These are phyloP conservation scores for Parnassius smintheus DNA, from an alignment of 2,888 invertebrate genomes.

Conservation along the genomic window DNA sequence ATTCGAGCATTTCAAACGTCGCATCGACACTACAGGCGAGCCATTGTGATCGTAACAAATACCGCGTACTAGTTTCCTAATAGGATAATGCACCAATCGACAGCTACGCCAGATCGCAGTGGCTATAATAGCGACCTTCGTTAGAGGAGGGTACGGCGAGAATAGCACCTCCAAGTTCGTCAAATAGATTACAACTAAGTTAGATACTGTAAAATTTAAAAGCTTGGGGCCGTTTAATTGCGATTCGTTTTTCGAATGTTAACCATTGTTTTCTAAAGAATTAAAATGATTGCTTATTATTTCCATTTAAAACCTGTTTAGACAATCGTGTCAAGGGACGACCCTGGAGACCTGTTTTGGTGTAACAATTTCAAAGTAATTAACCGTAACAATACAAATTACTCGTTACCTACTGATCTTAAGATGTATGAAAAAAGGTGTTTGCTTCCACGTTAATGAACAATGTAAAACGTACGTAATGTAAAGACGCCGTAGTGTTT, in stretches of 20 bases:
- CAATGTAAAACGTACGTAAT: too few relatives aligned
- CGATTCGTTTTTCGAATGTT: too few relatives aligned
- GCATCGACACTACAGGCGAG: background rate
- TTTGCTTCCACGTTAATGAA: too few relatives aligned
- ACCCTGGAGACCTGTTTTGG: slow-evolving; percentile 28
- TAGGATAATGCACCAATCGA: slow-evolving; percentile 19
- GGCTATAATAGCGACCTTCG: slow-evolving; percentile 12
- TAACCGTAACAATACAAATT: slow-evolving; percentile 15
- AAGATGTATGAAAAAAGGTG: too few relatives aligned
- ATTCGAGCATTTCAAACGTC: slow-evolving; percentile 1
- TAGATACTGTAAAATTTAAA: too few relatives aligned
- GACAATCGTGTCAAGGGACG: slow-evolving; percentile 32
- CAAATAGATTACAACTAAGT: too few relatives aligned
- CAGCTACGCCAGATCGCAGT: slow-evolving; percentile 8
- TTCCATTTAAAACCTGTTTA: slow-evolving; percentile 28
- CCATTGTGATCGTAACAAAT: slow-evolving; percentile 8
- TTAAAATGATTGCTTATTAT: slow-evolving; percentile 7
- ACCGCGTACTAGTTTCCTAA: slow-evolving; percentile 15
- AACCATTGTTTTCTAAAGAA: slow-evolving; percentile 10
- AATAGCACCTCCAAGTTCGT: background rate
- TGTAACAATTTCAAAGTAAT: slow-evolving; percentile 18
- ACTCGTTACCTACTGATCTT: background rate
- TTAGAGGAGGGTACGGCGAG: background rate
- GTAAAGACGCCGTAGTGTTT: too few relatives aligned
- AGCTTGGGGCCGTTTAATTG: too few relatives aligned